Conservation (phyloP, 1,140 invertebrate genomes). For the Sinella curviseta region DNA sequence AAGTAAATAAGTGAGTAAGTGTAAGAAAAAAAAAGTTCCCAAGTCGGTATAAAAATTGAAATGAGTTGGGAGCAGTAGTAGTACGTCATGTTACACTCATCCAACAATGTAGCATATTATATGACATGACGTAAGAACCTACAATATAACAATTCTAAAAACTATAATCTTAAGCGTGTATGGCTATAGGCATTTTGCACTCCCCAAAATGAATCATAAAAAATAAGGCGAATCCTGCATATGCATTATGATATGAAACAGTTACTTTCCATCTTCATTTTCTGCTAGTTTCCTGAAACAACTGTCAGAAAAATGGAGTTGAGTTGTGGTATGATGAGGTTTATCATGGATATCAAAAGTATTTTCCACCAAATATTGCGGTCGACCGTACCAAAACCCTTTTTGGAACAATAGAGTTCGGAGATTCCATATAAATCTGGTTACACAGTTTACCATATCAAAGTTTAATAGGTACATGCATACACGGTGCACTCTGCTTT, state of each 20-base stretch:
- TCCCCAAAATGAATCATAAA: background rate
- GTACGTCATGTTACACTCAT: background rate
- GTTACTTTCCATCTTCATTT: background rate
- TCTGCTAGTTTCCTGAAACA: background rate
- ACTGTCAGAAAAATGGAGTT: background rate
- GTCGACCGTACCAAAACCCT: background rate
- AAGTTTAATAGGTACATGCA: too few relatives aligned
- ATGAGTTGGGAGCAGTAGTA: background rate
- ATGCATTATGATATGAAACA: too few relatives aligned
- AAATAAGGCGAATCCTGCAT: background rate
- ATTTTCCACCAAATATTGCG: background rate
- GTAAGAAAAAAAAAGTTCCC: background rate
- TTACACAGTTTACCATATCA: too few relatives aligned
- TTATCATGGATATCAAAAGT: too few relatives aligned
- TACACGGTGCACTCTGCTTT: too few relatives aligned
- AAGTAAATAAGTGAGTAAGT: background rate
- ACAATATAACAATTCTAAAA: too few relatives aligned
- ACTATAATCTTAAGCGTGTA: too few relatives aligned
- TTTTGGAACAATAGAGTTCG: background rate
- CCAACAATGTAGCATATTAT: too few relatives aligned
- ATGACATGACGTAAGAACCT: too few relatives aligned
- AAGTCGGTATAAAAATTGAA: background rate
- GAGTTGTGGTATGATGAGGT: background rate
- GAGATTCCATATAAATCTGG: too few relatives aligned
- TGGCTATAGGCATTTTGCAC: background rate